These are phyloP conservation scores for Sphenopsis melanotis DNA, from an alignment of 2,797 vertebrate species.

Conservation along the genomic window DNA sequence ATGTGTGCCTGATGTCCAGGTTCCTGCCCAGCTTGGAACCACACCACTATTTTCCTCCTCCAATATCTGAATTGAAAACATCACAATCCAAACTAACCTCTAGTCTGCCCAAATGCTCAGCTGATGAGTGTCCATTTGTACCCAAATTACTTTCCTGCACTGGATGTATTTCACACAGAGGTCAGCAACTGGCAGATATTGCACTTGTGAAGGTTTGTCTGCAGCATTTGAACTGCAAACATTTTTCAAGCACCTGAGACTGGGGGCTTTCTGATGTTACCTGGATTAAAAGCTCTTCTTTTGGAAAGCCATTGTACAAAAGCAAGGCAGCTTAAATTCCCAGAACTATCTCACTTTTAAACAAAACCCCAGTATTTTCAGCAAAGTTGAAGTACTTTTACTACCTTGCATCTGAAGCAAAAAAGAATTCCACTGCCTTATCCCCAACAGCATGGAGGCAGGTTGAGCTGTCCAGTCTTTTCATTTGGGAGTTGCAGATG, in stretches of 20 bases:
- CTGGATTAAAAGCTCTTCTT: background rate
- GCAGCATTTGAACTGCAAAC: background rate
- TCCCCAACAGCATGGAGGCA: slow-evolving; percentile 83
- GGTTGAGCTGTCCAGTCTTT: slow-evolving; percentile 76
- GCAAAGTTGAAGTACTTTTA: background rate
- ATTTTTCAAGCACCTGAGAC: background rate
- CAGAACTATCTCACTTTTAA: background rate
- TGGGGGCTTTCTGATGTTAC: background rate
- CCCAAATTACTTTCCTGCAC: background rate
- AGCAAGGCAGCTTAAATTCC: background rate
- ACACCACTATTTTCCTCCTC: background rate
- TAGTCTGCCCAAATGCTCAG: background rate
- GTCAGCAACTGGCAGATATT: background rate
- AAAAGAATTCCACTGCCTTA: slow-evolving; percentile 91
- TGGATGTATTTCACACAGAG: background rate
- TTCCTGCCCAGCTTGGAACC: background rate
- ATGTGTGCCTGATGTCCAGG: background rate
- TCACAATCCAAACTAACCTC: background rate
- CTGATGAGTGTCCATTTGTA: background rate
- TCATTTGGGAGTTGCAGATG: slow-evolving; percentile 69
- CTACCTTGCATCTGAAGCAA: slow-evolving; percentile 95
- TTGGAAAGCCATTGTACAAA: background rate
- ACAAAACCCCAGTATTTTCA: background rate
- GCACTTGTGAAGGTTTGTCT: background rate
- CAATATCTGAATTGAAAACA: background rate